Evolutionary conservation across 37 sponge, comb jelly and placozoan genomes (phyloP).

Genomic region (Dysidea cf. avara): DNA sequence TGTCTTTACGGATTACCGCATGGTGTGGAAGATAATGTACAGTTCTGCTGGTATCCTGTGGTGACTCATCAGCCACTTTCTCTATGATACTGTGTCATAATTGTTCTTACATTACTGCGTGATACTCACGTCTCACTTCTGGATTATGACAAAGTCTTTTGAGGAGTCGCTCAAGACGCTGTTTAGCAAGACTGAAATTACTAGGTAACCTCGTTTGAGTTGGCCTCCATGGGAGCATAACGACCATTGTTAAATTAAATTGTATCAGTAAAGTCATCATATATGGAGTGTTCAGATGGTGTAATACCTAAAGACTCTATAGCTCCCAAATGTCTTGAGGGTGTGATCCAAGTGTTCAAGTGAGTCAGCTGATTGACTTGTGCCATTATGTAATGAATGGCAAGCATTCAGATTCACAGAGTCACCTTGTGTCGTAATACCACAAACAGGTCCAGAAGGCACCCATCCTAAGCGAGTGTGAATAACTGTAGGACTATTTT

Average conservation of each 20-base stretch:
- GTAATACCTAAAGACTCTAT: constrained; percentile 21
- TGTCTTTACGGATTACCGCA: too few relatives aligned
- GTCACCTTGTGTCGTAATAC: not conserved
- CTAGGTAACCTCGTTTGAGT: constrained; percentile 30
- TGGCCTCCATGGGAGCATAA: constrained; percentile 29
- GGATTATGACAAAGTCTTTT: constrained; percentile 45
- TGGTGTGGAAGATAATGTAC: too few relatives aligned
- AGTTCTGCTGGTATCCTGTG: too few relatives aligned
- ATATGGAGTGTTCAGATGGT: constrained; percentile 19
- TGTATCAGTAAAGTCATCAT: constrained; percentile 15
- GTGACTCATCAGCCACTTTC: too few relatives aligned
- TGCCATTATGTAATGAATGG: too few relatives aligned
- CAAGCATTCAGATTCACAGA: constrained; percentile 11
- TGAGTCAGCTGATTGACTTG: too few relatives aligned
- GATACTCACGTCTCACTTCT: constrained; percentile 35
- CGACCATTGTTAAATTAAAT: constrained; percentile 22
- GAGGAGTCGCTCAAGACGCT: constrained; percentile 30
- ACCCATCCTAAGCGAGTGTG: constrained; percentile 62
- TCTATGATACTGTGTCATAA: constrained; percentile 41
- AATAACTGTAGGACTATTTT: constrained; percentile 27
- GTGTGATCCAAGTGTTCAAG: constrained; percentile 13
- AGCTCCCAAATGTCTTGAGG: constrained; percentile 43
- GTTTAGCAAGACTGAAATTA: constrained; percentile 41
- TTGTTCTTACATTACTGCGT: constrained; percentile 45
- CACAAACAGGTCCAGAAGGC: constrained; percentile 31